Conservation (phyloP, 1,140 invertebrate genomes). For the Meloidogyne floridensis region DNA sequence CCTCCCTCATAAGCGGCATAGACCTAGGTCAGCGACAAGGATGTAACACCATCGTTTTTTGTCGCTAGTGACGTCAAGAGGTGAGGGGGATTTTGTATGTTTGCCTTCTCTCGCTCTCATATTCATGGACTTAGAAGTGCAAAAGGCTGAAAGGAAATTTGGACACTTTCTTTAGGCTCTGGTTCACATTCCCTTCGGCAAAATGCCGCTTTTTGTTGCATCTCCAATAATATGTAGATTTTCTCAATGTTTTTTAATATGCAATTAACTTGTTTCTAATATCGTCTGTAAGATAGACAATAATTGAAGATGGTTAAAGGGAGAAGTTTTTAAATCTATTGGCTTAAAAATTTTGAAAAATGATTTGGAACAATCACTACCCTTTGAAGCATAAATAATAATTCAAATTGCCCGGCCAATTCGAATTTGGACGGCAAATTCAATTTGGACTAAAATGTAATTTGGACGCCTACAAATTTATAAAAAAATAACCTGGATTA, state of each 20-base stretch:
- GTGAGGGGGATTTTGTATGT: not conserved
- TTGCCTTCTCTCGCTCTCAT: not conserved
- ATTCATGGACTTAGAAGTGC: slow-evolving; percentile 6
- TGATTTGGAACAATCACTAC: no score
- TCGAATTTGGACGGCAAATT: not conserved
- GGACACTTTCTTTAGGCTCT: not conserved
- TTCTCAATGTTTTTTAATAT: no score
- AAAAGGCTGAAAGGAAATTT: not conserved
- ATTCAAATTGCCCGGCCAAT: not conserved
- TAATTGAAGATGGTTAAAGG: no score
- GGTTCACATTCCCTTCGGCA: not conserved
- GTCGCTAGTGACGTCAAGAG: not conserved
- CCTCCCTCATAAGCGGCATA: not conserved
- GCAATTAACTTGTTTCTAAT: no score
- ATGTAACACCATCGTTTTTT: not conserved
- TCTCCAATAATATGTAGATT: no score
- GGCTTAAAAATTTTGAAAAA: no score
- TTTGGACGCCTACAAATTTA: not conserved
- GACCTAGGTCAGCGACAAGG: not conserved
- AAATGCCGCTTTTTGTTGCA: not conserved
- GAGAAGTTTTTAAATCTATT: no score
- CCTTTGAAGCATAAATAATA: no score
- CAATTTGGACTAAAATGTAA: no score
- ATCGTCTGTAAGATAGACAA: no score
- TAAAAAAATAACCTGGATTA: not conserved